Evolutionary conservation across 2,113 vertebrate species (phyloP).

Genomic region (Ariopsis seemanni): DNA sequence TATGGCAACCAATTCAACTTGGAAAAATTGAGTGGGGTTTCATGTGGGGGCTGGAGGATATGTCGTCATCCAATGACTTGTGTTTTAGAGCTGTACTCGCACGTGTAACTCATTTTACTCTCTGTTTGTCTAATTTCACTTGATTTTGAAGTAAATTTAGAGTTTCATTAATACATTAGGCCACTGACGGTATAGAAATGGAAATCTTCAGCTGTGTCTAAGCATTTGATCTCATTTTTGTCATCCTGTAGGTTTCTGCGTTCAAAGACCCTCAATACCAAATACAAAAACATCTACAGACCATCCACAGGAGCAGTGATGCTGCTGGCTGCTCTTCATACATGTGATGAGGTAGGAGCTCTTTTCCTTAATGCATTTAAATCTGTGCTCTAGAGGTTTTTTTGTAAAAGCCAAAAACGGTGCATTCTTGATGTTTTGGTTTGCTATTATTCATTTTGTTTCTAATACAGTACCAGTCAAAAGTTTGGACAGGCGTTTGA

Average conservation of each 20-base stretch:
- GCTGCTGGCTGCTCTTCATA: conserved; percentile 78
- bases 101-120: neutral
- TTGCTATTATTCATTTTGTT: too few species aligned
- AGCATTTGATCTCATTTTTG: neutral
- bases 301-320: conserved; percentile 77
- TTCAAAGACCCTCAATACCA: conserved; percentile 56
- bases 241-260: conserved; percentile 69
- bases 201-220: neutral
- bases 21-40: too few species aligned
- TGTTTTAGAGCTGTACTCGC: neutral
- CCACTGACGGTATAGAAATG: neutral
- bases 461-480: too few species aligned
- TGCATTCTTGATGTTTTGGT: neutral
- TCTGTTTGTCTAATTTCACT: neutral
- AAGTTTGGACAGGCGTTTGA: too few species aligned
- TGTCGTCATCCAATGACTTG: neutral
- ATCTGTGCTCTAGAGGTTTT: neutral
- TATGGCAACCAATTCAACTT: too few species aligned
- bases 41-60: too few species aligned
- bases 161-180: neutral
- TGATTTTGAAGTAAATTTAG: neutral
- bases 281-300: conserved; percentile 67
- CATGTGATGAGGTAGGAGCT: conserved; percentile 74
- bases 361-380: neutral
- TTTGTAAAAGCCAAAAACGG: neutral